Evolutionary conservation across 2,113 vertebrate genomes (phyloP), one percentile per base, ranked within the genome.

Genomic region (Kryptolebias marmoratus): DNA sequence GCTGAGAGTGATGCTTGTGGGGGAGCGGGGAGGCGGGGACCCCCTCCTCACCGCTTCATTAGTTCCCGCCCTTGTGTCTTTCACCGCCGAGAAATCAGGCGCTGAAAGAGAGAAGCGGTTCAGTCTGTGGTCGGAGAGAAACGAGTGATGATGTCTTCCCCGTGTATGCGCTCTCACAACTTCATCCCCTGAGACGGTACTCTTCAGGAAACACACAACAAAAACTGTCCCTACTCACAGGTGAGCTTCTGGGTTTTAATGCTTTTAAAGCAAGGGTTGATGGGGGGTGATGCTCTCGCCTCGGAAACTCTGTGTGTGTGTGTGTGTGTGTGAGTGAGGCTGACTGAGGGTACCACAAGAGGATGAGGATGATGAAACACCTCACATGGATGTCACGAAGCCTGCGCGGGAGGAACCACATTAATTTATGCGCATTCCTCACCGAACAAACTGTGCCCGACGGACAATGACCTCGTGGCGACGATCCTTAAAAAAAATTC

Each of bases 321-420:
- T 22, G 22, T 22, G 47, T 32, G 61, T 4, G 47, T 22, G 36
- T 59, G 36, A 22, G 57, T 39, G 66, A 36, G 49, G 32, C 11
- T 42, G 68, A 53, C 16, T 14, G 60, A 32, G 39, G 73, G 78
- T 79, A 70, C 80, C 76, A 78, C 62, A 63, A 72, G 67, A 22
- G 77, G 60, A 65, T 73, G 66, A 77, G 88, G 50, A 92, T 93
- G 93, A 94, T 94, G 93, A 93, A 94, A 93, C 72, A 86, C 62
- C 62, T 57, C 85, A 83, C 87, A 82, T 66, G 81, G 85, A 77
- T 90, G 90, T 52, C 86, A 80, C 49, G 73, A 57, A 64, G 81
- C n/a, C 71, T 56, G 61, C 81, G 81, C 56, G 68, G 74, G 64
- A 69, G 69, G 18, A 39, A 58, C 30, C 11, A 31, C 48, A 57